Base-by-base conservation (phyloP, 2,888 invertebrate genomes). In the Caenorhabditis sulstoni region DNA sequence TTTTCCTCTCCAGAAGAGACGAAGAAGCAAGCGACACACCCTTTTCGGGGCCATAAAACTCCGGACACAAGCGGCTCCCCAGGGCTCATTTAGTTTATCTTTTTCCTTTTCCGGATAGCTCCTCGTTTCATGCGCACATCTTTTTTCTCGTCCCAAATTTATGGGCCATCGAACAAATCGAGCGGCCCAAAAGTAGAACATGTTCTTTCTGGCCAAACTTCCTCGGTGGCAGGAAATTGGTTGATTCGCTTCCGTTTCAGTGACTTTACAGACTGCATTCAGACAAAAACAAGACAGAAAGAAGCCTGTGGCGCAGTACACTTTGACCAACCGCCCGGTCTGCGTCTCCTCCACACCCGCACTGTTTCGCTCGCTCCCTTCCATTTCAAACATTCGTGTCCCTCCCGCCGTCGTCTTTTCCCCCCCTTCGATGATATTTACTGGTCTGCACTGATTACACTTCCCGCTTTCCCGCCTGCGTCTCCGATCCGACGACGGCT, bases 21-120 rank as follows among this genome's bases (percentile, higher is more conserved):
- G 29, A 29, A 3, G 29, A 39, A 39, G 7, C 41, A 52, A 65
- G 45, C 35, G 64, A 64, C 52, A 61, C 65, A 12, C 39, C 23
- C 18, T 39, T 14, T 29, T 29, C 29, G 35, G 5, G 44, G 20
- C 22, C 47, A 47, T 47, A 47, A 47, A 47, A 47, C 47, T n/a
- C 4, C 16, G 18, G 45, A 29, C 29, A 49, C 1, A 8, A 20
- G 44, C 20, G 23, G 8, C 29, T 66, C 66, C 66, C 66, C 39
- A 18, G 66, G 66, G 66, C 66, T 66, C 66, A 66, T 66, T 66
- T 66, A 66, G 66, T 66, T 66, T 66, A 66, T 66, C 66, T 35
- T 66, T 66, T 66, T 66, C 35, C 16, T 41, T 35, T 65, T 55
- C 45, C 20, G 52, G 5, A 11, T 23, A 50, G 14, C 29, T 18